Conservation (phyloP, 1,140 invertebrate species). For the Zaprionus davidi region DNA sequence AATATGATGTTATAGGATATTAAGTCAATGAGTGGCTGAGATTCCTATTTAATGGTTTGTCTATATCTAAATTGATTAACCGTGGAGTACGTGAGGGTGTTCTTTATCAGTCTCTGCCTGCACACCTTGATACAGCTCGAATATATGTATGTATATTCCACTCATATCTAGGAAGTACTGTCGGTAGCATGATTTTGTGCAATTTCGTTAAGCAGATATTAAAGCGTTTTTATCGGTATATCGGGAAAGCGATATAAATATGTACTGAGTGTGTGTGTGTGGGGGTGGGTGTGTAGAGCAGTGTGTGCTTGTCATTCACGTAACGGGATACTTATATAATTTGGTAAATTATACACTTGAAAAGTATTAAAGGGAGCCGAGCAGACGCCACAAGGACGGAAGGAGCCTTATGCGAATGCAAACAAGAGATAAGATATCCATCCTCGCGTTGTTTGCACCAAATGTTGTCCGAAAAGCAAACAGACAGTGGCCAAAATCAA, state of each 20-base stretch:
- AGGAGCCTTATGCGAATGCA: slow-evolving; percentile 75
- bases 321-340: slow-evolving; percentile 82
- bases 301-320: slow-evolving; percentile 43
- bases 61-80: slow-evolving; percentile 39
- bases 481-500: slow-evolving; percentile 41
- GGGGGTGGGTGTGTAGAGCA: slow-evolving; percentile 13
- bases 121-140: neutral
- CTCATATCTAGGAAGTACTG: slow-evolving; percentile 2
- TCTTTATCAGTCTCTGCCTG: slow-evolving; percentile 26
- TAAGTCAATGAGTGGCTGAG: neutral
- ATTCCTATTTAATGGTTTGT: slow-evolving; percentile 6
- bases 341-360: slow-evolving; percentile 81
- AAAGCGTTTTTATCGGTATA: slow-evolving; percentile 63
- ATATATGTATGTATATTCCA: neutral
- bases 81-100: slow-evolving; percentile 24
- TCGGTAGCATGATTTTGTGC: slow-evolving; percentile 54
- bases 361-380: slow-evolving; percentile 74
- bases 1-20: neutral
- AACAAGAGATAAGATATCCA: slow-evolving; percentile 83
- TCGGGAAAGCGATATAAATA: neutral
- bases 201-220: slow-evolving; percentile 61
- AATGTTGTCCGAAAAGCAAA: slow-evolving; percentile 69
- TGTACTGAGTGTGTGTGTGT: slow-evolving; percentile 25
- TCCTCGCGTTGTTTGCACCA: slow-evolving; percentile 64
- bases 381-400: slow-evolving; percentile 32